Base-by-base conservation (phyloP, 2,797 vertebrate species). In the Pygocentrus nattereri region DNA sequence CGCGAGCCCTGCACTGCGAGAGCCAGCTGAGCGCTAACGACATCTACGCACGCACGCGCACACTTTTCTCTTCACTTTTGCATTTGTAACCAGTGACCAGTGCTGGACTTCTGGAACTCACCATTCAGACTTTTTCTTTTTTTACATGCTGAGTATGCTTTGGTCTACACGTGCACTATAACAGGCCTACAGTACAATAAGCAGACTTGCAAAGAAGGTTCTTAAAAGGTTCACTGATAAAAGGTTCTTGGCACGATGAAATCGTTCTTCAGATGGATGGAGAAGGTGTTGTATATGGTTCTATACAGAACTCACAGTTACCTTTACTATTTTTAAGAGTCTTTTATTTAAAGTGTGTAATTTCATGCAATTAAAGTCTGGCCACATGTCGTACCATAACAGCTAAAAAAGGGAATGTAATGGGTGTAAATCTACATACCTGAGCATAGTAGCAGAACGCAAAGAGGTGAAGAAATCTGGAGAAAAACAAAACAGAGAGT, bases 381-480 rank as follows among this genome's bases (percentile, higher is more conserved):
- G 18, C 19, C 50, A 19, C 6, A 54, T 18, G 18, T 6, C 50
- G 54, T 19, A 54, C 21, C 50, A 19, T 21, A 19, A 54, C 50
- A 54, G 18, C 49, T n/a, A 50, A 50, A 38, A 5, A 38, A 5
- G 8, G 8, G n/a, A n/a, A n/a, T n/a, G n/a, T n/a, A n/a, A n/a
- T n/a, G n/a, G n/a, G n/a, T n/a, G n/a, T n/a, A n/a, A n/a, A 70
- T 62, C 23, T 78, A 89, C 97, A 89, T 96, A 99, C 98, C 97
- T 98, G 97, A 92, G 96, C 96, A 91, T 96, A 97, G 91, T 96
- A 95, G 94, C 95, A 97, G 89, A 99, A 94, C 38, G 96, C 94
- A 90, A 98, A 95, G 89, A 98, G 93, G 93, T 98, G 97, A 89
- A 98, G 93, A 87, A 97, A 95, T 95, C 98, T 98, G 95, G 71